Evolutionary conservation across 2,797 vertebrate species (phyloP).

Genomic region (Serranus cabrilla): DNA sequence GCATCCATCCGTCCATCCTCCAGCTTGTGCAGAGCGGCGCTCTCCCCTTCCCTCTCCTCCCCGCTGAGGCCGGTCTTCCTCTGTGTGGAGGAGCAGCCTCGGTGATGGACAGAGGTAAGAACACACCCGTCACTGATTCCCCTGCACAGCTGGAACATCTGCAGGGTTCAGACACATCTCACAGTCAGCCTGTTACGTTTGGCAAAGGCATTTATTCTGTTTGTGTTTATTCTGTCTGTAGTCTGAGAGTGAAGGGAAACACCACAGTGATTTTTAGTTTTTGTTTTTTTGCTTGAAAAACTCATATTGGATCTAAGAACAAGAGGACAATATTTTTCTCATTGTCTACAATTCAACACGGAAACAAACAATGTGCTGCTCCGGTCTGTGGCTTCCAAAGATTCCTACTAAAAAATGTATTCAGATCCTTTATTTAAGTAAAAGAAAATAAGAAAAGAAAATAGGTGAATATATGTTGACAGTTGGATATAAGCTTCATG

Average conservation of each 20-base stretch:
- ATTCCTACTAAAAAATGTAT: too few species aligned
- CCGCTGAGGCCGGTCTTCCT: constrained; percentile 55
- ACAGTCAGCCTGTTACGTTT: background rate
- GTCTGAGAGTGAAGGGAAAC: background rate
- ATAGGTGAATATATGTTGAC: too few species aligned
- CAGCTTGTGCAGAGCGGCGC: constrained; percentile 71
- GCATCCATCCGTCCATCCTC: constrained; percentile 1
- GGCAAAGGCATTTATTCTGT: too few species aligned
- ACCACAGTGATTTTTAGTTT: background rate
- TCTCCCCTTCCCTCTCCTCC: constrained; percentile 62
- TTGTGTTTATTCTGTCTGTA: background rate
- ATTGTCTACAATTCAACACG: background rate
- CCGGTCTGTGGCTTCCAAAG: background rate
- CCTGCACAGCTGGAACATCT: background rate
- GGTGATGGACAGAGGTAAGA: constrained; percentile 77
- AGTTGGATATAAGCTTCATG: too few species aligned
- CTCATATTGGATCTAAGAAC: background rate
- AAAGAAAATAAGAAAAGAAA: too few species aligned
- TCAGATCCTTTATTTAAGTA: too few species aligned
- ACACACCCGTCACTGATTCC: background rate
- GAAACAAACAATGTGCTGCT: background rate
- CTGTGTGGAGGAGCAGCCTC: constrained; percentile 65
- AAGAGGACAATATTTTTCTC: background rate
- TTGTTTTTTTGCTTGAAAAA: background rate
- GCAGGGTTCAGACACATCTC: background rate